Conservation (phyloP, 2,113 vertebrate genomes). For the Epinephelus fuscoguttatus region DNA sequence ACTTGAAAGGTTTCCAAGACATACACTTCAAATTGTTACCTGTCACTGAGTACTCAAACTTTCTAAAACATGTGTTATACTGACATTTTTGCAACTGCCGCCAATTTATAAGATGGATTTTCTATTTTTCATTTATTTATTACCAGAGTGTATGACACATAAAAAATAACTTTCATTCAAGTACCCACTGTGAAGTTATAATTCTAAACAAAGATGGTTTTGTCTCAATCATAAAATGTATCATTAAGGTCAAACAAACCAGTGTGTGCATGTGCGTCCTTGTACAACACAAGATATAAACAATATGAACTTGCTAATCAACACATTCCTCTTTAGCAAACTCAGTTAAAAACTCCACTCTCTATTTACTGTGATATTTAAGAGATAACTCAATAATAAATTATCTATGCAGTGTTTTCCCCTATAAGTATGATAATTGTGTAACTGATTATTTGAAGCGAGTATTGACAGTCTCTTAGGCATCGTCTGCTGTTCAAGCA, state of each 20-base stretch:
- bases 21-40: slow-evolving; percentile 6
- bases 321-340: neutral
- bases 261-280: neutral
- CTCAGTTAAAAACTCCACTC: neutral
- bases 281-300: neutral
- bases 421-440: neutral
- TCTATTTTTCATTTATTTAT: neutral
- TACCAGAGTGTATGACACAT: neutral
- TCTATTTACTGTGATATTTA: neutral
- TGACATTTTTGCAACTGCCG: neutral
- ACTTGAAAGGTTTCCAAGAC: slow-evolving; percentile 28
- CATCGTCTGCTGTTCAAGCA: slow-evolving; percentile 31
- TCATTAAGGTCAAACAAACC: too few species aligned
- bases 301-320: neutral
- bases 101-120: neutral
- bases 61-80: neutral
- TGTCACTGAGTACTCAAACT: neutral
- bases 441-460: slow-evolving; percentile 16
- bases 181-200: neutral
- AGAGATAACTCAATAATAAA: neutral
- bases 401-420: neutral
- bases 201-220: neutral
- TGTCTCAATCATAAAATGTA: neutral
- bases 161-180: too few species aligned
- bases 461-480: slow-evolving; percentile 11